Evolutionary conservation across 2,113 vertebrate species (phyloP).

Genomic region (Brevimyrus niger): DNA sequence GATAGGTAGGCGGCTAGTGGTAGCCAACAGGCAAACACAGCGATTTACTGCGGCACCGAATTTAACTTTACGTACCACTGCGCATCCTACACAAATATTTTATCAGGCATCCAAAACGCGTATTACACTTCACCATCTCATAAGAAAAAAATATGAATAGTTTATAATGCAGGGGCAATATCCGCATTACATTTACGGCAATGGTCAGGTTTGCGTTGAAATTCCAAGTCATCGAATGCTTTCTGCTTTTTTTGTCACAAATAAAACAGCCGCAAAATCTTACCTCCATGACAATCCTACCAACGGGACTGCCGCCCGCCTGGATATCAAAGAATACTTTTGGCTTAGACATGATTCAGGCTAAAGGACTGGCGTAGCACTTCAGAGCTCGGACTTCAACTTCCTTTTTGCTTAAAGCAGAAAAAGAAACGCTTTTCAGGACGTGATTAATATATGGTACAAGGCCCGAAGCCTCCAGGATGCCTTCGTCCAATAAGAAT

Average conservation of each 20-base stretch:
- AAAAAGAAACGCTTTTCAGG: conserved; percentile 6
- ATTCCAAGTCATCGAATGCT: background rate
- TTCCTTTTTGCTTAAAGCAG: conserved; percentile 14
- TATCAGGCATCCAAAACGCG: background rate
- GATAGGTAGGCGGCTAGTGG: background rate
- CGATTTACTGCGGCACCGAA: background rate
- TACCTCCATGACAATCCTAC: conserved; percentile 71
- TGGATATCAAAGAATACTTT: conserved; percentile 65
- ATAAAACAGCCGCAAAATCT: background rate
- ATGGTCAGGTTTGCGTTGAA: background rate
- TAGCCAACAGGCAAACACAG: background rate
- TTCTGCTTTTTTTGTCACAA: background rate
- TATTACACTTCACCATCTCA: background rate
- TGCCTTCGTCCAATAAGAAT: conserved; percentile 29
- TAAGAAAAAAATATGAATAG: background rate
- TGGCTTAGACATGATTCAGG: conserved; percentile 43
- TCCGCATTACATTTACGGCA: background rate
- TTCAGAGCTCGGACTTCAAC: background rate
- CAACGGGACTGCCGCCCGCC: rapidly evolving
- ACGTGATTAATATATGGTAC: conserved; percentile 25
- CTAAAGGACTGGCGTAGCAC: background rate
- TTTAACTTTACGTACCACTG: background rate
- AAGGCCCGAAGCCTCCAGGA: background rate
- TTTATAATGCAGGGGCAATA: background rate
- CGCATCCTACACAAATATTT: background rate